phyloP scores from a whole-genome alignment of 2,797 vertebrate genomes.

The Peromyscus aztecus region DNA sequence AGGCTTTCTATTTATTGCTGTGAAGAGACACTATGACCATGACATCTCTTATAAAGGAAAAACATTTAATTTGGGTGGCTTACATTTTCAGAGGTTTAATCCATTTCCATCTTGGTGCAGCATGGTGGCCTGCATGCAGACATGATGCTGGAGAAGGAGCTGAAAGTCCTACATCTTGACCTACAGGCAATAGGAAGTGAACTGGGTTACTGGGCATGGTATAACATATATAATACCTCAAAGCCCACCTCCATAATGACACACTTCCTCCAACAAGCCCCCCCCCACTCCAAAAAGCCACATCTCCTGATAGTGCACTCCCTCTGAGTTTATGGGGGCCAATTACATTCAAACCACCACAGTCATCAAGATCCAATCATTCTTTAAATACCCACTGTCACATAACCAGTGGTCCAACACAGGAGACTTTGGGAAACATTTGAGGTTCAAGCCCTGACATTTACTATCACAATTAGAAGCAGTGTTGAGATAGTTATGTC shows the following conservation, averaged over 20 bases:
- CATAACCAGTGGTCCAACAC: not conserved
- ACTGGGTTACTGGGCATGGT: not conserved
- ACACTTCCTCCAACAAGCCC: not conserved
- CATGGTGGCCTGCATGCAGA: not conserved
- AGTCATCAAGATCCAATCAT: not conserved
- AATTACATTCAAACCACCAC: too few relatives aligned
- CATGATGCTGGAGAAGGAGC: not conserved
- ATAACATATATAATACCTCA: not conserved
- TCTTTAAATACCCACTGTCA: not conserved
- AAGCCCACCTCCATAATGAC: not conserved
- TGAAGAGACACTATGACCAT: not conserved
- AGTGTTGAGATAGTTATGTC: not conserved
- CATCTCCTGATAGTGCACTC: not conserved
- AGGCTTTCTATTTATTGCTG: not conserved
- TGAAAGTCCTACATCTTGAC: not conserved
- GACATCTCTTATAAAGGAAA: not conserved
- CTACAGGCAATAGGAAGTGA: not conserved
- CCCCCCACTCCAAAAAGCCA: not conserved
- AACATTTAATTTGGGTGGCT: not conserved
- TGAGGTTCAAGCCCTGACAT: not conserved
- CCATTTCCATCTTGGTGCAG: accelerated
- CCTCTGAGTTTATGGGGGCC: not conserved
- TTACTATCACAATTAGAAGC: not conserved
- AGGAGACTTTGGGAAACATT: not conserved
- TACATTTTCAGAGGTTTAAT: not conserved